Conservation (phyloP, 2,113 vertebrate species). For the Saimiri boliviensis region DNA sequence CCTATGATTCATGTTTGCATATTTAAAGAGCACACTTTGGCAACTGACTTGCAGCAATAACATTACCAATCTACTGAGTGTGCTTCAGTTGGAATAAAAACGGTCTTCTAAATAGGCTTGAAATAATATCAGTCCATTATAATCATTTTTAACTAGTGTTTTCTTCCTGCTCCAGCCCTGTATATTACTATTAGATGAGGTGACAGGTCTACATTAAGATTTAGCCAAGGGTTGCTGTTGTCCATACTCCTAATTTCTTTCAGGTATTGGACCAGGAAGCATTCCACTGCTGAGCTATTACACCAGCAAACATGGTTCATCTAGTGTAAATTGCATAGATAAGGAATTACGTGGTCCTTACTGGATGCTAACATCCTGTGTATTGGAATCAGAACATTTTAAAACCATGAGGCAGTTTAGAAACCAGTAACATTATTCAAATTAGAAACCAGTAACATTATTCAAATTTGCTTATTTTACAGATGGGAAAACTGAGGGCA, state of each 20-base stretch:
- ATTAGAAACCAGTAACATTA: neutral
- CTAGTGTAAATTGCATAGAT: neutral
- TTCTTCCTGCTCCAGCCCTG: neutral
- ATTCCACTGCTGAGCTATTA: neutral
- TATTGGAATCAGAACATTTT: neutral
- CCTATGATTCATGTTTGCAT: no score
- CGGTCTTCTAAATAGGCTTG: neutral
- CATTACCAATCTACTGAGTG: neutral
- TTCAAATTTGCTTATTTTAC: neutral
- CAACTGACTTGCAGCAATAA: neutral
- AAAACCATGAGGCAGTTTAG: neutral
- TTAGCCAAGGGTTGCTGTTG: neutral
- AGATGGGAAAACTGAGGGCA: neutral
- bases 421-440: neutral
- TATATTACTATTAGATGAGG: neutral
- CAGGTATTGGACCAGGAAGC: neutral
- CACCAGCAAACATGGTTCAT: neutral
- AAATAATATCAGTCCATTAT: neutral
- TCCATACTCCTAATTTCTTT: neutral
- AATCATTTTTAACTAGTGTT: neutral
- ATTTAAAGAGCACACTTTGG: neutral
- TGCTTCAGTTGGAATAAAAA: neutral
- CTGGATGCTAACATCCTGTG: neutral
- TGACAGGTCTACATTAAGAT: neutral
- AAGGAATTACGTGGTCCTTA: neutral